These are phyloP conservation scores for Myathropa florea DNA, from an alignment of 2,888 invertebrate genomes.

Conservation along the genomic window DNA sequence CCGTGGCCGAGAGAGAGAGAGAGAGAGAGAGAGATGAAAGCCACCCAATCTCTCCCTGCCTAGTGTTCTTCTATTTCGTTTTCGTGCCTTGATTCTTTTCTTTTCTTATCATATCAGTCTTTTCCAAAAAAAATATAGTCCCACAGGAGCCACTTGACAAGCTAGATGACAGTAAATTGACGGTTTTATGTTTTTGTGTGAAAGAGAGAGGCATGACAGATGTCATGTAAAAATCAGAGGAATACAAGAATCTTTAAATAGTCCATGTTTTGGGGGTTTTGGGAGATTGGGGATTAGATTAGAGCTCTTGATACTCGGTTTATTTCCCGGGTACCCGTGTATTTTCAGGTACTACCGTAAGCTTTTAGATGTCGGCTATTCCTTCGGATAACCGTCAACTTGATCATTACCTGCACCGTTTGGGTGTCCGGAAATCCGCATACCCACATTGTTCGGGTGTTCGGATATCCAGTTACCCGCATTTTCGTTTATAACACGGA, in stretches of 20 bases:
- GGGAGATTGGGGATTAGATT: slow-evolving; percentile 1
- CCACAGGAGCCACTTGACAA: slow-evolving; percentile 50
- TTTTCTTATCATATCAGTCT: slow-evolving; percentile 2
- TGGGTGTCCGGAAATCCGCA: no score
- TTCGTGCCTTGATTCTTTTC: slow-evolving; percentile 26
- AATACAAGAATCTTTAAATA: slow-evolving; percentile 52
- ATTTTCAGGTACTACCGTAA: no score
- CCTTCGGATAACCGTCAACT: no score
- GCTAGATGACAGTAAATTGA: slow-evolving; percentile 9
- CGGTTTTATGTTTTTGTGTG: no score
- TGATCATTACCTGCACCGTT: no score
- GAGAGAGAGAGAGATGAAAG: slow-evolving; percentile 20
- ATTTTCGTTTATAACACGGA: no score
- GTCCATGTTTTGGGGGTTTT: slow-evolving; percentile 25
- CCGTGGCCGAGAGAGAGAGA: slow-evolving; percentile 5
- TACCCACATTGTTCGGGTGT: no score
- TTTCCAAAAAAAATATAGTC: slow-evolving; percentile 12
- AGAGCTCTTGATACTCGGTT: no score
- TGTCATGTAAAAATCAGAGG: slow-evolving; percentile 14
- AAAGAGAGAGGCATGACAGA: background rate
- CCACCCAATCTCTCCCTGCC: slow-evolving; percentile 49
- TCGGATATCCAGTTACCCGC: no score
- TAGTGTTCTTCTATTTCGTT: slow-evolving; percentile 53
- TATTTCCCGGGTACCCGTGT: no score
- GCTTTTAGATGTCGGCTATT: no score